phyloP scores from a whole-genome alignment of 2,797 vertebrate genomes.

The Gambusia yucatana region DNA sequence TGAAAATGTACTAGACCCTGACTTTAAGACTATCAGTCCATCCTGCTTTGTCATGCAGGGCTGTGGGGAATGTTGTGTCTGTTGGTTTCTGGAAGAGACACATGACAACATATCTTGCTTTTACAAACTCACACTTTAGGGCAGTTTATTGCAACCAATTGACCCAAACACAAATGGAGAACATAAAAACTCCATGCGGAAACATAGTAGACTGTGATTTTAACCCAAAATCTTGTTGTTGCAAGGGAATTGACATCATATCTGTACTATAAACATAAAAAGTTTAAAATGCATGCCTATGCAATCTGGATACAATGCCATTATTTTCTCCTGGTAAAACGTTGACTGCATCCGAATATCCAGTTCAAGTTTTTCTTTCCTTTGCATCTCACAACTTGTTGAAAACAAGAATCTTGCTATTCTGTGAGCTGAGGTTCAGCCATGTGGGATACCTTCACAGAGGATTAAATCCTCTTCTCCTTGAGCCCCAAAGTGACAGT shows the following conservation, averaged over 20 bases:
- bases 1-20: too few relatives aligned
- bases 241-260: background rate
- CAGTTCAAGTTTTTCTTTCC: slow-evolving; percentile 15
- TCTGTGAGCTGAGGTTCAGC: slow-evolving; percentile 33
- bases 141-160: background rate
- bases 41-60: background rate
- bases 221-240: background rate
- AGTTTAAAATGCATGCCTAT: background rate
- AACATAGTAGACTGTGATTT: background rate
- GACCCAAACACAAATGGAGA: background rate
- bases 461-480: slow-evolving; percentile 42
- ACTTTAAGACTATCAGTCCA: too few relatives aligned
- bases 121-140: background rate
- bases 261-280: background rate
- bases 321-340: background rate
- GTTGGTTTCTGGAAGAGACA: background rate
- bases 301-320: background rate
- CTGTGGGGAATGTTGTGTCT: background rate
- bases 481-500: slow-evolving; percentile 59
- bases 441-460: slow-evolving; percentile 40
- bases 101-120: background rate
- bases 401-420: slow-evolving; percentile 42
- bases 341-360: background rate
- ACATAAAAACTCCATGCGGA: background rate
- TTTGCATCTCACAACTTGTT: slow-evolving; percentile 4